phyloP scores from a whole-genome alignment of 2,113 vertebrate species.

The Gopherus flavomarginatus region DNA sequence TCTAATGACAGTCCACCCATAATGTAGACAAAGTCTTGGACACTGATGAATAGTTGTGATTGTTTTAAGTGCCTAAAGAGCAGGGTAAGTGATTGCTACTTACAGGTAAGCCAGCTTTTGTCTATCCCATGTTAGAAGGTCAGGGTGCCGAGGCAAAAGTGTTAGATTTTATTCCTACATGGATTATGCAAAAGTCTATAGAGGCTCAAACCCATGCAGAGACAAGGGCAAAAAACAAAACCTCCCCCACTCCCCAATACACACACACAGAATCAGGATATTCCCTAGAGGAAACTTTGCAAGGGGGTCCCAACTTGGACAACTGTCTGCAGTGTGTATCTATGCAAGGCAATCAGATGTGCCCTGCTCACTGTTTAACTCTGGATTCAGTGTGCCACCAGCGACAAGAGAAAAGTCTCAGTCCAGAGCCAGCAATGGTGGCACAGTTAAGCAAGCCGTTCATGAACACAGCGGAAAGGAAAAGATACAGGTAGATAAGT shows the following conservation, averaged over 20 bases:
- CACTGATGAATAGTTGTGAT: neutral
- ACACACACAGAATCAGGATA: neutral
- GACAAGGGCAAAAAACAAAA: neutral
- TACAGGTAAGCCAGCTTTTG: neutral
- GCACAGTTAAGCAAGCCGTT: neutral
- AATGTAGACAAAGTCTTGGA: accelerated
- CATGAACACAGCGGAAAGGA: neutral
- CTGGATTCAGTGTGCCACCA: accelerated
- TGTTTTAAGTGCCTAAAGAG: neutral
- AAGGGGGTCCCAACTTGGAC: accelerated
- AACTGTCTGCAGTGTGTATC: accelerated
- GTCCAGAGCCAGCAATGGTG: neutral
- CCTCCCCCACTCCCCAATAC: neutral
- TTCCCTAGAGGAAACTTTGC: neutral
- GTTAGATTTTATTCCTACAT: neutral
- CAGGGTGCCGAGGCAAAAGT: accelerated
- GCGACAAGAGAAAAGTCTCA: neutral
- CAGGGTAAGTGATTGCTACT: accelerated
- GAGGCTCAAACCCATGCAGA: neutral
- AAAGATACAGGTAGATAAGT: neutral
- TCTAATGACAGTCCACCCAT: accelerated
- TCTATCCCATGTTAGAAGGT: neutral
- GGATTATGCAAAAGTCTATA: neutral
- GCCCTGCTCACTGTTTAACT: neutral
- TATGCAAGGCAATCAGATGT: neutral